These are phyloP conservation scores for Drosophila emarginata DNA, from an alignment of 2,888 invertebrate genomes.

Conservation along the genomic window DNA sequence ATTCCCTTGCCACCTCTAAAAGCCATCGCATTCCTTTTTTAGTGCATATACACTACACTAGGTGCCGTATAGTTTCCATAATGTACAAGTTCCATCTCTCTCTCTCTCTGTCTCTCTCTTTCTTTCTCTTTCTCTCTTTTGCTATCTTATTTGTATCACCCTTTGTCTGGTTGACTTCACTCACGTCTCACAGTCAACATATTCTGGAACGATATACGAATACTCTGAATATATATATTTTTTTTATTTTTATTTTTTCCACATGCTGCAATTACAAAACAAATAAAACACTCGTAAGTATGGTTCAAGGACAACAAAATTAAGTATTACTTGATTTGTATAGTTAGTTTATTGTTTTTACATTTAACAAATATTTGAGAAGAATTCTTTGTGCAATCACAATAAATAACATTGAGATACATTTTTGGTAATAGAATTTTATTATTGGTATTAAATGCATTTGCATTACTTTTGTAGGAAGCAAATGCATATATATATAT, in stretches of 20 bases:
- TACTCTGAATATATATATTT: not conserved
- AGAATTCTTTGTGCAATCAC: too few relatives aligned
- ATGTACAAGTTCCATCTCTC: conserved; percentile 14
- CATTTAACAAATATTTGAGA: too few relatives aligned
- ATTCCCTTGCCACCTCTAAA: not conserved
- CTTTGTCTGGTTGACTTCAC: conserved; percentile 7
- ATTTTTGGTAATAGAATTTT: too few relatives aligned
- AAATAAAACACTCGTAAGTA: not conserved
- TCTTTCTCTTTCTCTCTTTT: not conserved
- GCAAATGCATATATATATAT: too few relatives aligned
- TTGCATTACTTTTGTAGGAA: too few relatives aligned
- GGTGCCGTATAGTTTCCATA: conserved; percentile 48
- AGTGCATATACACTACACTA: conserved; percentile 24
- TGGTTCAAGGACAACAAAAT: not conserved
- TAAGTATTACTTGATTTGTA: not conserved
- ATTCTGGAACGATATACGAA: not conserved
- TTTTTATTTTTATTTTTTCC: not conserved
- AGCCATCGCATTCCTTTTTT: not conserved
- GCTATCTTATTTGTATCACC: not conserved
- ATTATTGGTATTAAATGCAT: too few relatives aligned
- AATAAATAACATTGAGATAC: too few relatives aligned
- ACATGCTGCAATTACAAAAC: not conserved
- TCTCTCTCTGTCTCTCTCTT: not conserved
- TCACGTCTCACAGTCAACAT: conserved; percentile 25
- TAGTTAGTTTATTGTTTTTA: not conserved